These are phyloP conservation scores for Puntigrus tetrazona DNA, from an alignment of 2,113 vertebrate genomes.

Conservation along the genomic window DNA sequence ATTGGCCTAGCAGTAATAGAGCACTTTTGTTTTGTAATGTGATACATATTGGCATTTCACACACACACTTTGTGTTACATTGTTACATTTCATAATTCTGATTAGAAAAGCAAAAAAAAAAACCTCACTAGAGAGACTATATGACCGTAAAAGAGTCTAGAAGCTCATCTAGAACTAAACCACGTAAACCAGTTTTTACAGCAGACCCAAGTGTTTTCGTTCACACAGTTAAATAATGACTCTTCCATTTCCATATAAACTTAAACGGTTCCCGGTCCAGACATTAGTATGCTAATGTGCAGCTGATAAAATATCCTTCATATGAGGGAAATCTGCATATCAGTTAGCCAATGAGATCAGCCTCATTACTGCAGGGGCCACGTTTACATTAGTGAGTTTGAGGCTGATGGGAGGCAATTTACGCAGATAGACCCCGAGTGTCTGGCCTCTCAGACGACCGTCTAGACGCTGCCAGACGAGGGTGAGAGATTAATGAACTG, in stretches of 20 bases:
- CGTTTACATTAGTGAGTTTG: conserved; percentile 71
- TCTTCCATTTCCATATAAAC: conserved; percentile 6
- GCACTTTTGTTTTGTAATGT: no score
- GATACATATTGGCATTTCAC: no score
- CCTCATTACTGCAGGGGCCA: conserved; percentile 72
- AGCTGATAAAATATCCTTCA: conserved; percentile 43
- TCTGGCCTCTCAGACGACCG: conserved; percentile 58
- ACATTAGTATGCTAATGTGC: conserved; percentile 25
- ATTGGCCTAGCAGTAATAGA: no score
- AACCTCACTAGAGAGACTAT: no score
- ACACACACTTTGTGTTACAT: no score
- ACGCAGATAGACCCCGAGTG: conserved; percentile 34
- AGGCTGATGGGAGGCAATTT: conserved; percentile 55
- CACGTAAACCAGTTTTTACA: not conserved
- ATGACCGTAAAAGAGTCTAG: not conserved
- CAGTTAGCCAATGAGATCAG: conserved; percentile 42
- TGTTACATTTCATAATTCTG: no score
- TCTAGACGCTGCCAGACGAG: conserved; percentile 59
- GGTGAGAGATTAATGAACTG: conserved; percentile 53
- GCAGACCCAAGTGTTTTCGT: not conserved
- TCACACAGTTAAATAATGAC: not conserved
- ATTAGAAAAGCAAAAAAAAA: no score
- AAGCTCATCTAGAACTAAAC: not conserved
- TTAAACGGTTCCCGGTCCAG: conserved; percentile 17
- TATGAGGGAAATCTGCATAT: conserved; percentile 46